Evolutionary conservation across 2,113 vertebrate genomes (phyloP), one percentile per base, ranked within the genome.

Genomic region (Planiliza haematocheilus): DNA sequence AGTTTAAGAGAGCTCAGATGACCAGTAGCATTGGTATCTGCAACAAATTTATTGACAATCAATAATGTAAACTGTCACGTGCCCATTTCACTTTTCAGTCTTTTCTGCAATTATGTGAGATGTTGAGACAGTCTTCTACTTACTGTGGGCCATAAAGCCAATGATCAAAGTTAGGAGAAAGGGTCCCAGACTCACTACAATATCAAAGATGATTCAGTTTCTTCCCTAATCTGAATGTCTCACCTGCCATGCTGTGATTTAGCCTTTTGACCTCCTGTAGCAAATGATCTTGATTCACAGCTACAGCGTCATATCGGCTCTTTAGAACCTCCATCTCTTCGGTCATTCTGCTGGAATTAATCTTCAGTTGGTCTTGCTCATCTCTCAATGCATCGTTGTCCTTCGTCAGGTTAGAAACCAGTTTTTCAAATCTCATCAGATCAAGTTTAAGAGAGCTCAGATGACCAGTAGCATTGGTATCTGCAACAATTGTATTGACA

Each of bases 151-250:
- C 38, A 85, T 48, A 12, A 86, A 14, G 20, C 38, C 39, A 20
- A 83, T 14, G 59, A 72, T 90, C 57, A 65, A 8, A 24, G 20
- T 11, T 38, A 86, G 52, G n/a, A 86, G 59, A 17, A 82, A 18
- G 41, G 78, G 24, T 38, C 52, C 70, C 67, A 86, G 37, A 48
- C 70, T 63, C 36, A 70, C 45, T 13, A 18, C 59, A 58, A 52
- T 72, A 38, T 42, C 2, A 12, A 30, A 30, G 17, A 18, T 30
- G 1, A 36, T 12, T 21, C 0, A 16, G 39, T 42, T 10, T 53
- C 5, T 41, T 48, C 4, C 14, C 10, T 11, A 14, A 50, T 7
- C 8, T 43, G 4, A 7, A 49, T 41, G 46, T 55, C 45, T 71
- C 37, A 82, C 74, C 21, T 63, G 24, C n/a, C 37, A 0, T 30